Conservation (phyloP, 2,797 vertebrate species). For the Poeciliopsis paucimaculata region DNA sequence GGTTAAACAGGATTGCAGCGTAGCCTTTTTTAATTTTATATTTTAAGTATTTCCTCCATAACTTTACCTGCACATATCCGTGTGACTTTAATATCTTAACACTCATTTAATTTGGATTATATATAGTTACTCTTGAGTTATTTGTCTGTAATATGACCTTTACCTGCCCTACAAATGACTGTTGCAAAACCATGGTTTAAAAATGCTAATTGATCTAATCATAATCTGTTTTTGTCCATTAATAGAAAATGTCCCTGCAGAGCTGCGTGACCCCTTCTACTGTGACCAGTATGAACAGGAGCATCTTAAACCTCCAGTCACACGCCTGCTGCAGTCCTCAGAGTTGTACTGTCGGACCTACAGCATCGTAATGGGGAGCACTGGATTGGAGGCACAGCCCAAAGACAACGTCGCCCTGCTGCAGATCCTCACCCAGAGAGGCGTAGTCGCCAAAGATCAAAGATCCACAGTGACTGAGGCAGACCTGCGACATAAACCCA, state of each 20-base stretch:
- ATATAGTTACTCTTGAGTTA: not conserved
- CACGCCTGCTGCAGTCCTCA: constrained; percentile 86
- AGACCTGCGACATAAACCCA: constrained; percentile 87
- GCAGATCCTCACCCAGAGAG: constrained; percentile 81
- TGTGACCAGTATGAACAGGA: constrained; percentile 95
- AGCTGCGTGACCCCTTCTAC: constrained; percentile 94
- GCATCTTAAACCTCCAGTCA: constrained; percentile 92
- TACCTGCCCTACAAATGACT: not conserved
- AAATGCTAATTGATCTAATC: constrained; percentile 21
- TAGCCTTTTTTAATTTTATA: not conserved
- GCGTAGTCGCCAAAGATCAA: constrained; percentile 78
- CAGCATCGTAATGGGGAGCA: constrained; percentile 73
- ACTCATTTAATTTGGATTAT: not conserved
- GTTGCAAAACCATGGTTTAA: not conserved
- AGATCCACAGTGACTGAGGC: constrained; percentile 82
- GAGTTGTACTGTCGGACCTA: constrained; percentile 91
- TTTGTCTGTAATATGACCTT: not conserved
- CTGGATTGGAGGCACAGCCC: constrained; percentile 67
- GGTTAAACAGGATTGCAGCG: not conserved
- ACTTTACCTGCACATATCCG: not conserved
- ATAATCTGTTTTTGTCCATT: constrained; percentile 39
- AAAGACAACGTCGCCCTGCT: constrained; percentile 84
- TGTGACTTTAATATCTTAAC: not conserved
- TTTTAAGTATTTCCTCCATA: not conserved
- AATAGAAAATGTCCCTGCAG: constrained; percentile 88